These are phyloP conservation scores for Rugalucina vietnamica DNA, from an alignment of 2,888 invertebrate species.

Conservation along the genomic window DNA sequence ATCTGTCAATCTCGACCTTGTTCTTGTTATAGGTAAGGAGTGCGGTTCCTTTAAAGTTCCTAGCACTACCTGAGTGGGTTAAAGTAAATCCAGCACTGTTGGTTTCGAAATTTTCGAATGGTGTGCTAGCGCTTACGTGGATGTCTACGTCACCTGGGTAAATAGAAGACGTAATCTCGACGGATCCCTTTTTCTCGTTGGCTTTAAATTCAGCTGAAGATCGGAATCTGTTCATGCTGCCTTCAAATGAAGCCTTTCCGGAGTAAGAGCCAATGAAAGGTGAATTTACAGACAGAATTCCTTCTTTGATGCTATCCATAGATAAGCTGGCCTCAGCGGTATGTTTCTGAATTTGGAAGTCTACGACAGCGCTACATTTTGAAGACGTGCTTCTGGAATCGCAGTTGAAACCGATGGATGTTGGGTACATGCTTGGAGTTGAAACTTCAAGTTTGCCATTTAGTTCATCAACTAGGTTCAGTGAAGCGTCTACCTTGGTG, in stretches of 20 bases:
- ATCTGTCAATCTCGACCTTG: background rate
- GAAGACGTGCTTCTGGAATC: background rate
- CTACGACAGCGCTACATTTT: background rate
- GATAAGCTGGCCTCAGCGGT: background rate
- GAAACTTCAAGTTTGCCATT: background rate
- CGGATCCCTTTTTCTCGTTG: background rate
- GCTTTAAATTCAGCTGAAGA: background rate
- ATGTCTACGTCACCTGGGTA: background rate
- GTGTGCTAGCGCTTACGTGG: background rate
- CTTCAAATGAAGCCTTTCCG: background rate
- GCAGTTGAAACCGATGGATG: background rate
- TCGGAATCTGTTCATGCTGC: background rate
- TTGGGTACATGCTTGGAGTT: background rate
- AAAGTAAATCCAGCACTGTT: background rate
- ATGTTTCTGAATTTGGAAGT: background rate
- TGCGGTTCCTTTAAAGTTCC: background rate
- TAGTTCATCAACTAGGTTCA: background rate
- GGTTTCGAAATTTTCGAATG: background rate
- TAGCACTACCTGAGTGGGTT: background rate
- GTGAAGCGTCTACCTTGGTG: background rate
- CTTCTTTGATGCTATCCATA: background rate
- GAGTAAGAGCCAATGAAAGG: background rate
- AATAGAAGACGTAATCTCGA: background rate
- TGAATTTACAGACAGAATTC: background rate
- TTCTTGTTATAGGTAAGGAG: background rate